Percentiles rank a stretch among this genome's conserved stretches.
Evolutionary conservation across 2,797 vertebrate species (phyloP).

Genomic region (Catamblyrhynchus diadema): DNA sequence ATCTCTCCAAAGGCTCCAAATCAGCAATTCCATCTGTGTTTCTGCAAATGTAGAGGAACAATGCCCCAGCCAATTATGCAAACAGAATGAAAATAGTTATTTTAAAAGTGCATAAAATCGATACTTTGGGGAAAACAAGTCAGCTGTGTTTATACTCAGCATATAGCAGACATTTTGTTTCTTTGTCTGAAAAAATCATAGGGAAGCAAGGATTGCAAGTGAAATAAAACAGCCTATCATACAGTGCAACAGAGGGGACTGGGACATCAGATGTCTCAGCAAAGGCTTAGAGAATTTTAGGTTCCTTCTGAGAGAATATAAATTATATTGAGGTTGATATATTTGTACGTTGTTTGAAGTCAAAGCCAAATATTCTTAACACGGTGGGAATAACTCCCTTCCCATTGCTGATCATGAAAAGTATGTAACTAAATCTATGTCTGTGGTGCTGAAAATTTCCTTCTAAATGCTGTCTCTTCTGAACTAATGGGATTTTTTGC

Average conservation of each 20-base stretch:
- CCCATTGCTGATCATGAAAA: not conserved
- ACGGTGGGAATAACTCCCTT: not conserved
- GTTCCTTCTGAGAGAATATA: conserved; percentile 53
- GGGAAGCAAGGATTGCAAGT: not conserved
- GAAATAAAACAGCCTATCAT: conserved; percentile 20
- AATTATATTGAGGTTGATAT: conserved; percentile 54
- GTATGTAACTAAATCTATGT: not conserved
- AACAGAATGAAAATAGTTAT: conserved; percentile 62
- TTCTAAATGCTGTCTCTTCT: conserved; percentile 18
- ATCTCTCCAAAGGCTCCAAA: conserved; percentile 50
- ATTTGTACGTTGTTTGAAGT: conserved; percentile 41
- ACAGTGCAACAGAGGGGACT: not conserved
- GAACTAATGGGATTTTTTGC: conserved; percentile 21
- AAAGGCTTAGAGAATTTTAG: conserved; percentile 50
- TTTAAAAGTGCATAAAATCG: conserved; percentile 64
- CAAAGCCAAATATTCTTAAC: conserved; percentile 27
- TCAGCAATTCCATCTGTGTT: conserved; percentile 64
- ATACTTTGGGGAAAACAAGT: conserved; percentile 52
- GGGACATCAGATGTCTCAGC: conserved; percentile 41
- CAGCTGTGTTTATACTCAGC: conserved; percentile 42
- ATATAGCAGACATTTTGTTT: conserved; percentile 53
- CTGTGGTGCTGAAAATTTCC: conserved; percentile 23
- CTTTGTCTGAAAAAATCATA: conserved; percentile 59
- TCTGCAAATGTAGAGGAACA: conserved; percentile 56
- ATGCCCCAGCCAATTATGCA: conserved; percentile 52